Evolutionary conservation across 2,113 vertebrate species (phyloP), one percentile per base, ranked within the genome.

Genomic region (Carollia perspicillata): DNA sequence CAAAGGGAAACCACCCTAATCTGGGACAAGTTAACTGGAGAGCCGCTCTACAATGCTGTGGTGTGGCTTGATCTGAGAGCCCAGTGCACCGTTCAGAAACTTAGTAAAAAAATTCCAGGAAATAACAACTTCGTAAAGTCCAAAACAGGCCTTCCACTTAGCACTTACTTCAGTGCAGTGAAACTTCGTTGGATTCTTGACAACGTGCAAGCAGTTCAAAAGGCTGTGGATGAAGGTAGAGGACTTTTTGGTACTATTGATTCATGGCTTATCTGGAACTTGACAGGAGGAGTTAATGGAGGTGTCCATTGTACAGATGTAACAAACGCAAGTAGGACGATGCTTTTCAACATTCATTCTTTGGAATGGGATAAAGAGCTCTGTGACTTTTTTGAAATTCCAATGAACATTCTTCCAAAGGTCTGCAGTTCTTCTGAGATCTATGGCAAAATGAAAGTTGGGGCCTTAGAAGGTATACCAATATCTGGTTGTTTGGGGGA

Each of bases 261-360:
- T 97, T 99, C 99, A 30, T 99, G 99, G 99, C 99, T 99, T 72
- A 99, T 99, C 98, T 99, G 99, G 99, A 98, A 98, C 94, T 97
- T 99, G 97, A 99, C 99, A 0, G 99, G 99, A 58, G 99, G 99
- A 3, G 98, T 97, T 33, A 97, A 98, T 5, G 99, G 99, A 93
- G 99, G 99, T 0, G 93, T 99, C 94, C 99, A 99, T 88, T 99
- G 99, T 40, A 99, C 99, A 11, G 99, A 99, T 78, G 99, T 99
- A 91, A 99, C 99, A 23, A 99, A 99, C 47, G 99, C 99, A 65
- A 99, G 99, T 55, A 99, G 99, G 96, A 99, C 99, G 0, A 99
- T 99, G 99, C 98, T 99, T 66, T 99, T 99, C 98, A 99, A 99
- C 97, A 99, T 99, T 90, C 98, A 99, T 97, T 99, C 99, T 37